Conservation (phyloP, 1,140 invertebrate species). For the Hyles vespertilio region DNA sequence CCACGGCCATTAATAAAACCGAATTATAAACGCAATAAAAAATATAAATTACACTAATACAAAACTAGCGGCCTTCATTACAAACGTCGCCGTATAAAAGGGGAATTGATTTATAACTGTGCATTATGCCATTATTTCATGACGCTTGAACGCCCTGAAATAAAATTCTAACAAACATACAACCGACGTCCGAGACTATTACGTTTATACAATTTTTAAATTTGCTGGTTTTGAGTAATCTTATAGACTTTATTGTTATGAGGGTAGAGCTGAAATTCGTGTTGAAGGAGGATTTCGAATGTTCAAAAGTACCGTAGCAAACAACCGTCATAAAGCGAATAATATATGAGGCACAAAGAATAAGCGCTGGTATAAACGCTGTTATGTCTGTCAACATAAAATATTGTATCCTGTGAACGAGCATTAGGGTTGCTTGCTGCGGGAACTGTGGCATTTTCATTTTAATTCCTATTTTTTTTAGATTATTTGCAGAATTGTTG, state of each 20-base stretch:
- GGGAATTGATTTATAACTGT: constrained; percentile 69
- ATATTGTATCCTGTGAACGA: constrained; percentile 69
- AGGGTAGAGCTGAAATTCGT: constrained; percentile 31
- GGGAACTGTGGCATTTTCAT: neutral
- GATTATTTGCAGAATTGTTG: neutral
- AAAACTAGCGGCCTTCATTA: constrained; percentile 62
- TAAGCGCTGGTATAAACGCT: constrained; percentile 71
- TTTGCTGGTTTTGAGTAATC: constrained; percentile 10
- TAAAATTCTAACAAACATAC: constrained; percentile 74
- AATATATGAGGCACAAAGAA: constrained; percentile 74
- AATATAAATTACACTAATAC: constrained; percentile 56
- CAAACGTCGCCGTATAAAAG: constrained; percentile 64
- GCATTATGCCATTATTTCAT: constrained; percentile 73
- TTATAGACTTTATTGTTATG: constrained; percentile 6
- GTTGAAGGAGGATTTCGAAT: constrained; percentile 2
- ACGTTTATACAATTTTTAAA: constrained; percentile 34
- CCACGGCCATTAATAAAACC: constrained; percentile 30
- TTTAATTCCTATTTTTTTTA: neutral
- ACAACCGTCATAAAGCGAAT: constrained; percentile 71
- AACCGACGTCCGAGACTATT: constrained; percentile 71
- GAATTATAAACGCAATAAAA: constrained; percentile 41
- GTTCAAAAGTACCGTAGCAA: constrained; percentile 29
- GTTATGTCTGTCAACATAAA: constrained; percentile 74
- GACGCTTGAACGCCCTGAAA: constrained; percentile 69
- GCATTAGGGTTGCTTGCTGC: constrained; percentile 2